phyloP scores from a whole-genome alignment of 2,888 invertebrate genomes.

The Cataglyphis livida region DNA sequence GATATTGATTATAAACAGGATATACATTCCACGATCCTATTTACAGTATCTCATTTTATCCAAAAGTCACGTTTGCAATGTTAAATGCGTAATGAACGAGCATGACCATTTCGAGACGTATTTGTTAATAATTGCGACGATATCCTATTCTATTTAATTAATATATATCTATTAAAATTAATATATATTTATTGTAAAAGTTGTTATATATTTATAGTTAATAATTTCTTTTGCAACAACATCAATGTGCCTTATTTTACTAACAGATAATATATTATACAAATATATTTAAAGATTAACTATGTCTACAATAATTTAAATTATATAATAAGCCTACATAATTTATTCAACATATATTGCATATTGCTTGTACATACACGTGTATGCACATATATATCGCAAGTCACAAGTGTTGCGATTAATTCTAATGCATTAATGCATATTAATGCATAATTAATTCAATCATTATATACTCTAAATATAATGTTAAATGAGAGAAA shows the following conservation, averaged over 20 bases:
- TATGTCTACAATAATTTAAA: not conserved
- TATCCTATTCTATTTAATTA: conserved; percentile 1
- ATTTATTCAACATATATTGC: conserved; percentile 21
- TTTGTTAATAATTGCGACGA: conserved; percentile 32
- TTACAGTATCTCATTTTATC: conserved; percentile 42
- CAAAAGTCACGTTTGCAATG: conserved; percentile 6
- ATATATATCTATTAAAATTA: conserved; percentile 3
- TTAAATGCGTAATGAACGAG: conserved; percentile 22
- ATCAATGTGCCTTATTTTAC: not conserved
- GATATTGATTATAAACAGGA: conserved; percentile 50
- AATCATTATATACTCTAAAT: not conserved
- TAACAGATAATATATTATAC: not conserved
- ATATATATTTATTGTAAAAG: conserved; percentile 15
- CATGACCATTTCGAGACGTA: not conserved
- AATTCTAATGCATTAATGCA: conserved; percentile 7
- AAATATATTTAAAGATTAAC: not conserved
- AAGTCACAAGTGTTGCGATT: conserved; percentile 8
- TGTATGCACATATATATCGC: not conserved
- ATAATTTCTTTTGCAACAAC: conserved; percentile 2
- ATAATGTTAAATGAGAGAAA: not conserved
- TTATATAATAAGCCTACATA: not conserved
- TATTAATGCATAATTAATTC: not conserved
- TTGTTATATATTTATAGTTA: not conserved
- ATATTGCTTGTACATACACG: not conserved
- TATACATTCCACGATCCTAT: conserved; percentile 41